These are phyloP conservation scores for Orbicella faveolata DNA, from an alignment of 64 coral and sea anemone species.

Conservation along the genomic window DNA sequence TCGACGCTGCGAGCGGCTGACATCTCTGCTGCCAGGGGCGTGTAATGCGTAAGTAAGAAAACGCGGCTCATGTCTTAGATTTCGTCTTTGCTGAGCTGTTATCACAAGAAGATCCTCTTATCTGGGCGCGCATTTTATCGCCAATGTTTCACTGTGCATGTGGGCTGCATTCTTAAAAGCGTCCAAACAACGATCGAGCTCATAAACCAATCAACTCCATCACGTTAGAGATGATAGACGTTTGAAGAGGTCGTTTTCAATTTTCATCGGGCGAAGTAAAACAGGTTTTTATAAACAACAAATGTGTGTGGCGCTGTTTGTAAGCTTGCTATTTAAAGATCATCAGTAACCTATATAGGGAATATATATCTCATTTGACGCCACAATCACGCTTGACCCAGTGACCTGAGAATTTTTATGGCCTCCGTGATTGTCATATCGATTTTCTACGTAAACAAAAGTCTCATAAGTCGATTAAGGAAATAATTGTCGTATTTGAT, in stretches of 20 bases:
- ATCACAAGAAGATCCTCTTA: conserved; percentile 33
- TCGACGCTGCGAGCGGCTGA: neutral
- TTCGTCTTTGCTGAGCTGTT: conserved; percentile 31
- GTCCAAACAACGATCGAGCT: neutral
- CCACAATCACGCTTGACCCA: conserved; percentile 14
- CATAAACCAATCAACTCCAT: neutral
- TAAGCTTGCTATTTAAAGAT: neutral
- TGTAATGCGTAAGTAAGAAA: conserved; percentile 4
- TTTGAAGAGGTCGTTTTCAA: neutral
- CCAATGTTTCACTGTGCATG: neutral
- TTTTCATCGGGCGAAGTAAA: conserved; percentile 1
- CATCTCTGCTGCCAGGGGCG: neutral
- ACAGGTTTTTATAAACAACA: conserved; percentile 1
- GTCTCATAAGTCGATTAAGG: neutral
- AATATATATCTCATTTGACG: conserved; percentile 22
- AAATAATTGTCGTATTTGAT: conserved; percentile 12
- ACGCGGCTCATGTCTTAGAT: conserved; percentile 28
- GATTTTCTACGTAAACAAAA: conserved; percentile 8
- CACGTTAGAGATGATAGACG: conserved; percentile 16
- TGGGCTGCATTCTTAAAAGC: neutral
- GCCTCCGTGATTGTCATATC: neutral
- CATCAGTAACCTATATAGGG: neutral
- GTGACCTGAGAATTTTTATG: conserved; percentile 9
- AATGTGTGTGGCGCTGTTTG: neutral
- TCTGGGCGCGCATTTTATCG: neutral